phyloP scores from a whole-genome alignment of 2,888 invertebrate genomes.

The Pelosia muscerda region DNA sequence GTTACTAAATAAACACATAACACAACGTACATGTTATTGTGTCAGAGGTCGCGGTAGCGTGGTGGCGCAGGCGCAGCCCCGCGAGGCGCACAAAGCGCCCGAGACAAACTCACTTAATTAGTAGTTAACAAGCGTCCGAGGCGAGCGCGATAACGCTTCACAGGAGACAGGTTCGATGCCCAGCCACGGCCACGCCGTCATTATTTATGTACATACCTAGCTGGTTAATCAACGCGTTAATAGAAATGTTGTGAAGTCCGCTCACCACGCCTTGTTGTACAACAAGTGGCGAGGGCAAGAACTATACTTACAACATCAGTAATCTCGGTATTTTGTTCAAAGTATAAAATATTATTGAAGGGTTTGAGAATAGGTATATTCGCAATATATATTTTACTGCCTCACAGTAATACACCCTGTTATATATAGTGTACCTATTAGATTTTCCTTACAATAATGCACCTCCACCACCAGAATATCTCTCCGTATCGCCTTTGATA shows the following conservation, averaged over 20 bases:
- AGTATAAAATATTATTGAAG: no score
- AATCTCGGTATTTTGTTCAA: background rate
- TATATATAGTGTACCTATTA: no score
- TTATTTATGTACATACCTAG: background rate
- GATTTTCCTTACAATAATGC: no score
- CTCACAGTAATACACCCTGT: no score
- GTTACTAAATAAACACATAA: background rate
- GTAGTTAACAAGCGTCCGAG: slow-evolving; percentile 11
- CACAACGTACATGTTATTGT: background rate
- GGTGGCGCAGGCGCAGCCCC: background rate
- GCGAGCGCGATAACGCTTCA: slow-evolving; percentile 15
- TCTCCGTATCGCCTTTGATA: no score
- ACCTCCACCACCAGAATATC: no score
- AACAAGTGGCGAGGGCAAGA: background rate
- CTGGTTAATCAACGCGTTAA: background rate
- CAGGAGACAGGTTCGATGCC: slow-evolving; percentile 15
- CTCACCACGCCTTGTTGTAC: background rate
- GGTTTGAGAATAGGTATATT: no score
- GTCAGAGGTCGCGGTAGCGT: background rate
- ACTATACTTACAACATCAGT: background rate
- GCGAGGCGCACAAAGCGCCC: background rate
- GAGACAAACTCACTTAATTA: slow-evolving; percentile 12
- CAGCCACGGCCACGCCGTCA: background rate
- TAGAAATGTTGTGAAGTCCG: background rate
- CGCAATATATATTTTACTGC: no score